phyloP scores from a whole-genome alignment of 2,888 invertebrate genomes.

The Melanophora roralis region DNA sequence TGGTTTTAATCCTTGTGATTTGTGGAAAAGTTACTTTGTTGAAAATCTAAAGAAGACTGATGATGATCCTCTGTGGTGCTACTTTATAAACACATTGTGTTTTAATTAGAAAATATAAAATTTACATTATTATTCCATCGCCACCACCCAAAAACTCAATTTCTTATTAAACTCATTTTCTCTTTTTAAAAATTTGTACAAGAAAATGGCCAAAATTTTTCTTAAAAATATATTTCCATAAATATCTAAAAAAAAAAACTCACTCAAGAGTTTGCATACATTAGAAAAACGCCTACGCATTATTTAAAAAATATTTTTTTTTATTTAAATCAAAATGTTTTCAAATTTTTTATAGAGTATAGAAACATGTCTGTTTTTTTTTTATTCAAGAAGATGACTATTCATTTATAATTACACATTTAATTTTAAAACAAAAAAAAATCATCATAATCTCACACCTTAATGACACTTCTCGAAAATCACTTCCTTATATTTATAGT shows the following conservation, averaged over 20 bases:
- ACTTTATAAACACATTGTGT: conserved; percentile 74
- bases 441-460: not conserved
- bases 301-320: conserved; percentile 42
- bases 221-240: conserved; percentile 39
- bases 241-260: conserved; percentile 10
- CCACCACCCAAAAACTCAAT: conserved; percentile 43
- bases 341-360: conserved; percentile 33
- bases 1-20: conserved; percentile 68
- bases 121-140: conserved; percentile 9
- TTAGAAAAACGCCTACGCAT: conserved; percentile 33
- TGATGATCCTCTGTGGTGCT: conserved; percentile 69
- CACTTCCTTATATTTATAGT: conserved; percentile 1
- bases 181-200: not conserved
- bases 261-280: conserved; percentile 39
- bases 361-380: conserved; percentile 4
- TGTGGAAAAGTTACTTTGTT: conserved; percentile 68
- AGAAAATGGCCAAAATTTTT: conserved; percentile 33
- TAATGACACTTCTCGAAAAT: conserved; percentile 12
- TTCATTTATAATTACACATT: conserved; percentile 53
- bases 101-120: conserved; percentile 3
- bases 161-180: conserved; percentile 13
- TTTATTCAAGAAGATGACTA: conserved; percentile 41
- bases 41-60: conserved; percentile 74
- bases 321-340: conserved; percentile 25
- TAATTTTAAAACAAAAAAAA: not conserved